Evolutionary conservation across 1,140 invertebrate genomes (phyloP).

Genomic region (Sinonovacula constricta): DNA sequence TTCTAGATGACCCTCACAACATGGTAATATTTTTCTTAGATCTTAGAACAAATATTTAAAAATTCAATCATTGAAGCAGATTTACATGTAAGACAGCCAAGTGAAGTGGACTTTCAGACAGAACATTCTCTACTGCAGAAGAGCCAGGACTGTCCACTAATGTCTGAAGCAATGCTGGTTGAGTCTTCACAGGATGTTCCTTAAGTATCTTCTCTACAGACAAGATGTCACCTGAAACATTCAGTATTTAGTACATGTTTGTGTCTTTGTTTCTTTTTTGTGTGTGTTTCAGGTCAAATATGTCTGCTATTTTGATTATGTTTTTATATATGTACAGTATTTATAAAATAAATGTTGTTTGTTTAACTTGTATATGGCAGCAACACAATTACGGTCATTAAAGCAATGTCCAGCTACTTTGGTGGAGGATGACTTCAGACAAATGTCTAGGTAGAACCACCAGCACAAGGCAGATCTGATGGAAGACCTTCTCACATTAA

Average conservation of each 20-base stretch:
- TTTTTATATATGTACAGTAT: background rate
- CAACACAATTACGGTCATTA: too few relatives aligned
- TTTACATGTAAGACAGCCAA: slow-evolving; percentile 20
- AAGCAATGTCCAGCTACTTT: too few relatives aligned
- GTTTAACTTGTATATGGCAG: background rate
- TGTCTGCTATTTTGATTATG: too few relatives aligned
- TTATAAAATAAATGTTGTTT: background rate
- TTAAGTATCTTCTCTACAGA: slow-evolving; percentile 1
- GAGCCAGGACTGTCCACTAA: background rate
- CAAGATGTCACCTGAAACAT: background rate
- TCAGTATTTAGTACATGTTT: background rate
- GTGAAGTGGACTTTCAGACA: slow-evolving; percentile 32
- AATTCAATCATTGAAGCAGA: background rate
- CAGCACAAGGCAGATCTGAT: too few relatives aligned
- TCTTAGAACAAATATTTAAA: background rate
- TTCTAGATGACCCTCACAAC: background rate
- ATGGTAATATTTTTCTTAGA: background rate
- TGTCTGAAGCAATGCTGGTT: background rate
- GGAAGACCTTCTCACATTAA: too few relatives aligned
- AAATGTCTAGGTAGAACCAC: too few relatives aligned
- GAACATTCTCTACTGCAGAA: background rate
- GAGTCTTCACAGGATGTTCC: background rate
- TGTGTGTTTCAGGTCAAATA: background rate
- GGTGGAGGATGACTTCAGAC: too few relatives aligned
- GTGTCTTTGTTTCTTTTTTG: background rate